phyloP scores from a whole-genome alignment of 2,888 invertebrate genomes.

The Ophraella communa region DNA sequence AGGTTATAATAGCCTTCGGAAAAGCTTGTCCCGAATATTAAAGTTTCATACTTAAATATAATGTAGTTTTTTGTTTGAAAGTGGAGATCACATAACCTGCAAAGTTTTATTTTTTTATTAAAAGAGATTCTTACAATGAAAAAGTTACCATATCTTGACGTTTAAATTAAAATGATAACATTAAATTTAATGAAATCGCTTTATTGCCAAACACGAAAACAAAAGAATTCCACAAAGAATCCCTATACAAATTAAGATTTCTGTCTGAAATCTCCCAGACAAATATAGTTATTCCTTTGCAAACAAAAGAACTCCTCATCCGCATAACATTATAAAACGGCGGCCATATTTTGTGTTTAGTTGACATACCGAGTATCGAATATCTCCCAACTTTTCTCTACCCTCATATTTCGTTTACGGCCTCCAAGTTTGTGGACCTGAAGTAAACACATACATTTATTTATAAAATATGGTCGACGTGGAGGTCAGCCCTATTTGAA shows the following conservation, averaged over 20 bases:
- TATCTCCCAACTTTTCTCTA: constrained; percentile 10
- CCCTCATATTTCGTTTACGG: constrained; percentile 22
- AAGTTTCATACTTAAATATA: too few species aligned
- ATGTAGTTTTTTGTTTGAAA: too few species aligned
- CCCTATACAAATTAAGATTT: not conserved
- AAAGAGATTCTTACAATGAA: too few species aligned
- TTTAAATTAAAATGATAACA: too few species aligned
- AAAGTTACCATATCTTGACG: too few species aligned
- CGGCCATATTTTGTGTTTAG: constrained; percentile 11
- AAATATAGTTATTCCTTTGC: not conserved
- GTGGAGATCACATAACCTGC: too few species aligned
- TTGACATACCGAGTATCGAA: constrained; percentile 22
- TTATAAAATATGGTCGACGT: constrained; percentile 19
- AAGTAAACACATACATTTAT: constrained; percentile 22
- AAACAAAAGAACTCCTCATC: not conserved
- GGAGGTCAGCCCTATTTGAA: constrained; percentile 12
- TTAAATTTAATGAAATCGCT: too few species aligned
- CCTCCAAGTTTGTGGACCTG: constrained; percentile 8
- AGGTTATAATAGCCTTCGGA: too few species aligned
- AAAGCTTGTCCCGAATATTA: too few species aligned
- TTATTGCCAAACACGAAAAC: too few species aligned
- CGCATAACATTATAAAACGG: constrained; percentile 13
- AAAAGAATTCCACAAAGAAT: too few species aligned
- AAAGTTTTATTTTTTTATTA: too few species aligned
- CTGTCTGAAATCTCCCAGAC: not conserved